Base-by-base conservation (phyloP, 2,888 invertebrate species). In the Hartigia nigra region DNA sequence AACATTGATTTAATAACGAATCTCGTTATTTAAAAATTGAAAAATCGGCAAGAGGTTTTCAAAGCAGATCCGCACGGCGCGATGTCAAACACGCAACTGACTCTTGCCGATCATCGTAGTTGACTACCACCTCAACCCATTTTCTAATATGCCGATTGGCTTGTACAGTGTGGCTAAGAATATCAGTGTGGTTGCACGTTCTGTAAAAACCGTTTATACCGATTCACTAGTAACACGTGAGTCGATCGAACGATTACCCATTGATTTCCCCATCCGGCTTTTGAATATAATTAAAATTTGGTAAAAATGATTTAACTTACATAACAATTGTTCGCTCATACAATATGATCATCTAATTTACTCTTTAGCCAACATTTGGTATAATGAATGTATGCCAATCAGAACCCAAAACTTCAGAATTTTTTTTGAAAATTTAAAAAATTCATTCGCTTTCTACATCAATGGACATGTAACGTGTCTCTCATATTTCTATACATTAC, bases 31-130 rank as follows among this genome's bases (percentile, higher is more conserved):
- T 23, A 55, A 55, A 55, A 55, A 14, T 55, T 55, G 9, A 55
- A 55, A 55, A 23, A 55, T 23, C 55, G 9, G 55, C 23, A 55
- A 23, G 55, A 55, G 55, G 23, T 23, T 55, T 23, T 55, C 23
- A 23, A 55, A 23, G 74, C 74, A 76, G 80, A 84, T 86, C 89
- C 82, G 84, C 82, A 78, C 86, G 76, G 82, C 85, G 83, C 85
- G 86, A 86, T 83, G 89, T 87, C 88, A 85, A 85, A 83, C 85
- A 83, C 86, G 81, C 83, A 84, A 89, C 88, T 88, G 87, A 55
- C 82, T 35, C 81, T 83, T 85, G 83, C 84, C 85, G 84, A 81
- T 83, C 81, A 78, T 77, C 77, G 78, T 80, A 80, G 81, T 78
- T 82, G 82, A 76, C 80, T 74, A 81, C 79, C 79, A 83, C 82